Evolutionary conservation across 1,140 invertebrate species (phyloP), one percentile per base, ranked within the genome.

Genomic region (Vanessa tameamea): DNA sequence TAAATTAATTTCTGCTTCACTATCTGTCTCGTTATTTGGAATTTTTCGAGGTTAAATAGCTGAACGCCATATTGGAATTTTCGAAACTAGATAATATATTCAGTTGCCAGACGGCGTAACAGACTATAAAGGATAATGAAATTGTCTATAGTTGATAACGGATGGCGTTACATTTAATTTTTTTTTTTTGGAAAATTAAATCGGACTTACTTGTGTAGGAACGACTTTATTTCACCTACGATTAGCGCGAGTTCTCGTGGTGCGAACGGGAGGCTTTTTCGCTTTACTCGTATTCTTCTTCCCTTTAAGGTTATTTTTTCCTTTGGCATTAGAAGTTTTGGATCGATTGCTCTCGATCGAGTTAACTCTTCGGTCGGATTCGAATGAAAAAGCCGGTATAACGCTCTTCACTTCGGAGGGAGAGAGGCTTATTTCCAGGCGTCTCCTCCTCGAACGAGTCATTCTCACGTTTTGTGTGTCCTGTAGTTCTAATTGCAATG

Each of bases 371-470:
- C 84, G 77, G 20, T 90, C 88, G 0, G 88, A 90, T 50, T 90
- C 87, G 69, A 90, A 85, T 0, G 88, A 90, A 31, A 88, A 81
- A 3, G 82, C 78, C 0, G 85, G 87, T 14, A 89, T 53, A 0
- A 88, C 79, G 13, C 47, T 81, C 50, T 87, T 86, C 0, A 88
- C 85, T 70, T 92, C 82, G 0, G 89, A 90, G 0, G 87, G 83
- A 1, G 88, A 90, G 0, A 92, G 80, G 63, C 87, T 88, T 20
- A 92, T 85, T 51, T 86, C 90, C 8, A 90, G n/a, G 1, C 90
- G 66, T 50, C 88, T 75, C 68, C 76, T 55, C 48, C 89, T 85
- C 6, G 89, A 87, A 1, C 90, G 76, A 0, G 90, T 92, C 88
- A 92, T 90, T 20, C 89, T 72, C 0, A 88, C 81, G 47, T 90